These are phyloP conservation scores for Mustela lutreola DNA, from an alignment of 2,113 vertebrate species.

Conservation along the genomic window DNA sequence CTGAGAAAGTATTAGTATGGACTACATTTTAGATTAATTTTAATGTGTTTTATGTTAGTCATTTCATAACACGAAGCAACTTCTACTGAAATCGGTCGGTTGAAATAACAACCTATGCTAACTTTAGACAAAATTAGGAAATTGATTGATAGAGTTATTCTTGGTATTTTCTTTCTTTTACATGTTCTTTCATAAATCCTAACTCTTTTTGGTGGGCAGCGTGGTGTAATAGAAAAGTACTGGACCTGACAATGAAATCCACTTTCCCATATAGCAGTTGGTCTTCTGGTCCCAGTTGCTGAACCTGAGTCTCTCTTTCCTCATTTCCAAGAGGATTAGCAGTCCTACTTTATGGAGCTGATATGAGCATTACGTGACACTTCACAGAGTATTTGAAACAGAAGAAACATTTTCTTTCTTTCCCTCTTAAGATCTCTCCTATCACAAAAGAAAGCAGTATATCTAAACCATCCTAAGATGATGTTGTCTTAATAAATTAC, in stretches of 20 bases:
- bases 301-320: neutral
- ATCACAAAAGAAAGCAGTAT: neutral
- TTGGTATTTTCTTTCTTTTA: neutral
- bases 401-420: neutral
- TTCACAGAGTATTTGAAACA: neutral
- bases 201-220: neutral
- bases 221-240: neutral
- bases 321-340: neutral
- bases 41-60: neutral
- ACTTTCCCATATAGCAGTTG: neutral
- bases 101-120: neutral
- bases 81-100: neutral
- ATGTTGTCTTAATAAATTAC: neutral
- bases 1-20: neutral
- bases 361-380: neutral
- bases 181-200: neutral
- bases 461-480: neutral
- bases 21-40: conserved; percentile 39
- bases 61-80: conserved; percentile 8
- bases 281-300: neutral
- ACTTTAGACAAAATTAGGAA: neutral
- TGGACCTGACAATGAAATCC: neutral
- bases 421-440: neutral
- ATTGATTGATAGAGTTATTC: neutral
- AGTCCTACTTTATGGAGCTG: neutral